Evolutionary conservation across 2,797 vertebrate species (phyloP), one percentile per base, ranked within the genome.

Genomic region (Neosalanx taihuensis): DNA sequence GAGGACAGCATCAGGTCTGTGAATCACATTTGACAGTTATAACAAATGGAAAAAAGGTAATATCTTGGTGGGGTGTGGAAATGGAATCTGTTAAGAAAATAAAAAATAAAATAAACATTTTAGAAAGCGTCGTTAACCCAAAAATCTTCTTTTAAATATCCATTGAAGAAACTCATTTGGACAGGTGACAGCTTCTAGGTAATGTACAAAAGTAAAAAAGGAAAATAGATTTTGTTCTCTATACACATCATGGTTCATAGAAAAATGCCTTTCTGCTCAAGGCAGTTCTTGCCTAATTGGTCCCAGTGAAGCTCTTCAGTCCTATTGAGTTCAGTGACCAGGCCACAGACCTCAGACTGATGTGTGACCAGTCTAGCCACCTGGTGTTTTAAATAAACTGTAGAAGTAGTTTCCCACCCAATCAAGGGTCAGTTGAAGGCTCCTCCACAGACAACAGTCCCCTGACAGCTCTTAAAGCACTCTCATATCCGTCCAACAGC

Each of bases 141-240:
- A 86, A 75, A 90, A 88, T 81, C 87, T 92, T 93, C 79, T 87
- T 79, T 91, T 88, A 93, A 90, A 91, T 90, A 89, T 86, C 75
- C 80, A 92, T 85, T 78, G 89, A 94, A 93, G 92, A 91, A 89
- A 91, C 91, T 90, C 91, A 92, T 90, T 89, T 17, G 90, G 88
- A 91, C 93, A 93, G 91, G 92, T 91, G 92, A 84, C 37, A 80
- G 91, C 90, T 80, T 85, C 3, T 15, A 72, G 85, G 84, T 72
- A 83, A 89, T 89, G 79, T 98, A 98, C 93, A 98, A 99, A 98
- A 97, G 95, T 98, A 95, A 97, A 95, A 96, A 95, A 95, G 86
- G 86, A 98, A 99, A 99, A 99, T 99, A 99, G 91, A 99, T 95
- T 97, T 96, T 96, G 95, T 97, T 99, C 95, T 99, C 96, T 99